Evolutionary conservation across 2,888 invertebrate genomes (phyloP), one percentile per base, ranked within the genome.

Genomic region (Euplagia quadripunctaria): DNA sequence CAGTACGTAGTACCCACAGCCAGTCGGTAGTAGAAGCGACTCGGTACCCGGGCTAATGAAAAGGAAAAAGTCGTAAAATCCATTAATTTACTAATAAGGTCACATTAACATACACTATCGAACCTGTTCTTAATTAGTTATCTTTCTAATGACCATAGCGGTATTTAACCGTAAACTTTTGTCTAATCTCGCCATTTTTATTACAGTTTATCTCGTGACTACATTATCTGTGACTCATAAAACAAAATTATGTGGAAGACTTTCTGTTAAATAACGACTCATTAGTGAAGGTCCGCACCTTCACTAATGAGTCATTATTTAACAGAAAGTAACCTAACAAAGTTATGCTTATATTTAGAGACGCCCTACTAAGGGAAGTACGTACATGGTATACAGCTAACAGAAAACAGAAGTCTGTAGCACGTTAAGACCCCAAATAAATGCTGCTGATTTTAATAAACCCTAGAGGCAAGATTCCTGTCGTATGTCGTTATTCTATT

Each of bases 181-280:
- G 4, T 31, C n/a, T 31, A 16, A n/a, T 20, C 20, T 66, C 49
- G 66, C 66, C 49, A 51, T 66, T 51, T 65, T 31, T 31, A 51
- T 31, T 17, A 64, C n/a, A 4, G 16, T 16, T 20, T 65, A 65
- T 65, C 65, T 65, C 14, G 7, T 0, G 7, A 46, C 49, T 3
- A 46, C 20, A 14, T 31, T 49, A 66, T 51, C 20, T 61, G 0
- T 31, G 58, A n/a, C 43, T 66, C 51, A 49, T 66, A 66, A 66
- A 66, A 31, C 11, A 17, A 66, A 31, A 49, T 66, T 66, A 51
- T 66, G 31, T 66, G 31, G 66, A 66, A 41, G 49, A 51, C 49
- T 3, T 41, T 31, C 14, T 41, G 51, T 51, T 51, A 20, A 16
- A 58, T 61, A 61, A 61, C 5, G 20, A 61, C 0, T 61, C 31